phyloP scores from a whole-genome alignment of 2,113 vertebrate species.

The Tautogolabrus adspersus region DNA sequence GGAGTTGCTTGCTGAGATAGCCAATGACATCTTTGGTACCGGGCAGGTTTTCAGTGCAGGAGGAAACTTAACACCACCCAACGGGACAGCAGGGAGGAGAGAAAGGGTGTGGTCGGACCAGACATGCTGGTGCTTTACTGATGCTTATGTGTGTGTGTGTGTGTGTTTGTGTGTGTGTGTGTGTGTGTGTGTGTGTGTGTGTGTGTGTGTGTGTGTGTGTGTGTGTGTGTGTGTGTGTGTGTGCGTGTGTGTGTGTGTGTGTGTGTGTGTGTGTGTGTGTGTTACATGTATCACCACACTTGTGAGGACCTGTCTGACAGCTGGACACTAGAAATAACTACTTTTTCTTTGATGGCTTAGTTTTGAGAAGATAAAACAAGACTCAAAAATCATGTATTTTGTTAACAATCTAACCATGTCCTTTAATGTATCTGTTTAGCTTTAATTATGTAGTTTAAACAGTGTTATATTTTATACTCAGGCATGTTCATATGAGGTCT shows the following conservation, averaged over 20 bases:
- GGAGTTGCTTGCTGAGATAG: constrained; percentile 65
- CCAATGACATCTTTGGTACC: constrained; percentile 75
- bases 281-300: constrained; percentile 8
- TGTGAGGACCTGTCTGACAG: constrained; percentile 29
- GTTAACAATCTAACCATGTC: too few relatives aligned
- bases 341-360: neutral
- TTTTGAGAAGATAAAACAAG: constrained; percentile 3
- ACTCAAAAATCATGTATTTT: too few relatives aligned
- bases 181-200: neutral
- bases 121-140: constrained; percentile 70
- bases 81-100: constrained; percentile 59
- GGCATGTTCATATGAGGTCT: neutral
- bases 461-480: neutral
- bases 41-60: constrained; percentile 71
- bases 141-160: constrained; percentile 20
- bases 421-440: too few relatives aligned
- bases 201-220: neutral
- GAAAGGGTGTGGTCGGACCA: constrained; percentile 74
- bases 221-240: constrained; percentile 15
- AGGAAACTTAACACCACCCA: constrained; percentile 77
- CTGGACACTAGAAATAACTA: constrained; percentile 28
- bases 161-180: neutral
- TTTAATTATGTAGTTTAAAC: neutral
- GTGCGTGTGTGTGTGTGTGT: constrained; percentile 15
- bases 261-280: neutral